Evolutionary conservation across 2,797 vertebrate genomes (phyloP).

Genomic region (Staurois parvus): DNA sequence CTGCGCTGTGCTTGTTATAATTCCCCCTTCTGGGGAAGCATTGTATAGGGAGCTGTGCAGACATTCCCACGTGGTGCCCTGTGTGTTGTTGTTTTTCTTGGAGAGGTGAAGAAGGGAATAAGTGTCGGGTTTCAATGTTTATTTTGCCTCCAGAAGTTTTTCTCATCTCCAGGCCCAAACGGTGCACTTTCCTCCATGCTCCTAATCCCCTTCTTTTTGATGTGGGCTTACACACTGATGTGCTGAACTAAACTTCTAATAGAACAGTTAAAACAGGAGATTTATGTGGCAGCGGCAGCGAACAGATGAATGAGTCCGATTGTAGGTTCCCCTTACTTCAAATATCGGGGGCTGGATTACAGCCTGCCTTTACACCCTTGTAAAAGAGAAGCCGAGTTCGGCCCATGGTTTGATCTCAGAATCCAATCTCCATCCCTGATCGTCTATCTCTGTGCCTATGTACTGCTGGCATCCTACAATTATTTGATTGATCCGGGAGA

Average conservation of each 20-base stretch:
- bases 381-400: constrained; percentile 40
- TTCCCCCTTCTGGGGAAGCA: constrained; percentile 55
- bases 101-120: constrained; percentile 74
- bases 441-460: background rate
- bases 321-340: constrained; percentile 5
- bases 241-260: constrained; percentile 68
- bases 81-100: constrained; percentile 73
- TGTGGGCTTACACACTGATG: constrained; percentile 72
- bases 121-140: constrained; percentile 82
- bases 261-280: constrained; percentile 63
- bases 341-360: constrained; percentile 20
- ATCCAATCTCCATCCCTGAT: background rate
- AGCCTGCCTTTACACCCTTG: background rate
- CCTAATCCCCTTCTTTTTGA: constrained; percentile 73
- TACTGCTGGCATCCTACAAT: background rate
- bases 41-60: constrained; percentile 61
- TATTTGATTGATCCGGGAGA: background rate
- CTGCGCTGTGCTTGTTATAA: constrained; percentile 64
- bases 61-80: constrained; percentile 76
- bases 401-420: constrained; percentile 12
- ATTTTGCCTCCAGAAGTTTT: constrained; percentile 82
- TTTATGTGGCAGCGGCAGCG: constrained; percentile 67
- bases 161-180: constrained; percentile 76
- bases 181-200: constrained; percentile 69
- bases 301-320: constrained; percentile 42